A percentile compares a stretch with the other conserved stretches of the same genome.
Evolutionary conservation across 2,113 vertebrate genomes (phyloP).

Genomic region (Crypturellus undulatus): DNA sequence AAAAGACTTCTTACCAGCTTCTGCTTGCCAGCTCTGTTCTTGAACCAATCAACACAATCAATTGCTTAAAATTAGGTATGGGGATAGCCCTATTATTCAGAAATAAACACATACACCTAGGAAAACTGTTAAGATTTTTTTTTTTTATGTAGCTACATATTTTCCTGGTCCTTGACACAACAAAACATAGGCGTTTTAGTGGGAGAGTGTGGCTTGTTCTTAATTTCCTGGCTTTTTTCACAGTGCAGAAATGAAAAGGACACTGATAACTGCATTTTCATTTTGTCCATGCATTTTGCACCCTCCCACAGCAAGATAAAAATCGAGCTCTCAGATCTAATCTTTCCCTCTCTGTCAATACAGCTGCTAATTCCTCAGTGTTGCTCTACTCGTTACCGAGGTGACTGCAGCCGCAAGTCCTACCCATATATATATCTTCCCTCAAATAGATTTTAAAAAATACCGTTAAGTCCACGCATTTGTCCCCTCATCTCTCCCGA

Average conservation of each 20-base stretch:
- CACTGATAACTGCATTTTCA: background rate
- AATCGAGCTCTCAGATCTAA: background rate
- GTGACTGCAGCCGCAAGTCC: background rate
- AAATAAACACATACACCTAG: background rate
- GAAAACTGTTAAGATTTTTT: too few relatives aligned
- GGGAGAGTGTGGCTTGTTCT: fast-evolving
- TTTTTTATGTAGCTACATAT: background rate
- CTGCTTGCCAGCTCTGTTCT: background rate
- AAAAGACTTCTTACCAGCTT: background rate
- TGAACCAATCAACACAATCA: background rate
- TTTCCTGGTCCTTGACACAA: background rate
- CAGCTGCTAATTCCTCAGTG: background rate
- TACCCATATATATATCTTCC: background rate
- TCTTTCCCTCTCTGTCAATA: background rate
- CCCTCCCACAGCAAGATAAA: background rate
- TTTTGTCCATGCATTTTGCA: background rate
- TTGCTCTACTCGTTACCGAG: fast-evolving
- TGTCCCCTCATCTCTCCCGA: background rate
- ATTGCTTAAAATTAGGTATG: background rate
- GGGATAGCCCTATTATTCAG: background rate
- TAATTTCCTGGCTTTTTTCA: background rate
- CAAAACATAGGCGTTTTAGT: background rate
- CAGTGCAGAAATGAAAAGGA: background rate
- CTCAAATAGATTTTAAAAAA: background rate
- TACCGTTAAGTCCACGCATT: background rate